A percentile compares a stretch with the other conserved stretches of the same genome.
These are phyloP conservation scores for Odontomachus brunneus DNA, from an alignment of 1,140 invertebrate species.

Conservation along the genomic window DNA sequence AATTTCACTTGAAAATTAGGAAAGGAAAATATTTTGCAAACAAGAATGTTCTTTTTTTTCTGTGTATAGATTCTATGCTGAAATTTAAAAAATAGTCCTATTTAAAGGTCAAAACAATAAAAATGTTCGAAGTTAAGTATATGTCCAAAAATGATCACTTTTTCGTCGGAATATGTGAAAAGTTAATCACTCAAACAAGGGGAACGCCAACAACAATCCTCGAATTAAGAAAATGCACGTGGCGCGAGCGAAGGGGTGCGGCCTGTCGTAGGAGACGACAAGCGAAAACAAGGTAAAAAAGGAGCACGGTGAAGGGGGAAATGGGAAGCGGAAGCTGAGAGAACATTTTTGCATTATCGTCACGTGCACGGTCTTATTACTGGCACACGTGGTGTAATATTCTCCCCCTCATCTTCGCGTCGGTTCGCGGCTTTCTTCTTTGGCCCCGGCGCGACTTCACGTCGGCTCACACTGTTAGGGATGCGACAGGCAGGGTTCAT, in stretches of 20 bases:
- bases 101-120: no score
- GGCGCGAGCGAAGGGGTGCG: conserved; percentile 15
- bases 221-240: conserved; percentile 14
- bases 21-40: no score
- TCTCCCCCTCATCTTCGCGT: conserved; percentile 70
- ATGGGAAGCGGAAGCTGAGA: conserved; percentile 18
- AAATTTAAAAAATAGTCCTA: no score
- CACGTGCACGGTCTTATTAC: conserved; percentile 83
- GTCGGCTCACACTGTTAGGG: conserved; percentile 74
- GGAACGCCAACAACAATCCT: not conserved
- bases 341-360: conserved; percentile 82
- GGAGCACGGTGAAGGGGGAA: conserved; percentile 40
- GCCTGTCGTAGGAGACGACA: conserved; percentile 17
- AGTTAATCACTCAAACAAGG: conserved; percentile 45
- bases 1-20: no score
- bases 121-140: no score
- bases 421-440: conserved; percentile 65
- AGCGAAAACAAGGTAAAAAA: conserved; percentile 42
- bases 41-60: no score
- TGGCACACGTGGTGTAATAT: conserved; percentile 83
- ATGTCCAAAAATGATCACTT: no score
- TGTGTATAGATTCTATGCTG: no score
- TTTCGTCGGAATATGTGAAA: not conserved
- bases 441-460: conserved; percentile 42
- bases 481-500: conserved; percentile 77